phyloP scores from a whole-genome alignment of 1,140 invertebrate species.

The Metaphire vulgaris region DNA sequence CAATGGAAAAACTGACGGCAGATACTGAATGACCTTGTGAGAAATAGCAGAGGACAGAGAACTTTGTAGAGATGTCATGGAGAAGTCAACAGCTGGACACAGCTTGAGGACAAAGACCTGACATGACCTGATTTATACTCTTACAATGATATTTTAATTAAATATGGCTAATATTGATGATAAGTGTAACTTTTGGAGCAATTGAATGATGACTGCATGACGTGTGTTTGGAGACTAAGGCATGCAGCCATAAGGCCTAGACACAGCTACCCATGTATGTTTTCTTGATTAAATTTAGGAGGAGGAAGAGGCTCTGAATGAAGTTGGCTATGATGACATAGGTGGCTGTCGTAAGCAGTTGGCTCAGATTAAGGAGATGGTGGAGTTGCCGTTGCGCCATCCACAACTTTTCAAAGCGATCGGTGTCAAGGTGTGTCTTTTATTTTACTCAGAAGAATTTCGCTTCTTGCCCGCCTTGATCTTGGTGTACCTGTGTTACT shows the following conservation, averaged over 20 bases:
- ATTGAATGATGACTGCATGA: neutral
- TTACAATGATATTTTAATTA: neutral
- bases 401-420: conserved; percentile 91
- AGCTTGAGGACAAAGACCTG: neutral
- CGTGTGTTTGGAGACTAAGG: neutral
- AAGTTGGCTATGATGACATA: conserved; percentile 98
- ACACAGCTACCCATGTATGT: too few relatives aligned
- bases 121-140: neutral
- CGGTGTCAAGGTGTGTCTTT: conserved; percentile 54
- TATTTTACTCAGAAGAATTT: too few relatives aligned
- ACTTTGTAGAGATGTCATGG: too few relatives aligned
- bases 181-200: neutral
- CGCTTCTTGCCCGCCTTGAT: too few relatives aligned
- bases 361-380: conserved; percentile 99
- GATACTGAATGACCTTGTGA: too few relatives aligned
- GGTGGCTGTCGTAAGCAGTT: conserved; percentile 97
- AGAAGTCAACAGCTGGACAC: too few relatives aligned
- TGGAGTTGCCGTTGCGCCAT: conserved; percentile 93
- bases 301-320: conserved; percentile 94
- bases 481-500: conserved; percentile 7
- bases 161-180: neutral
- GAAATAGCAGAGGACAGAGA: too few relatives aligned
- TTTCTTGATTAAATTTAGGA: conserved; percentile 47
- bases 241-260: too few relatives aligned
- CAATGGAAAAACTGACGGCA: too few relatives aligned